These are phyloP conservation scores for Nycteola revayana DNA, from an alignment of 2,888 invertebrate species.

Conservation along the genomic window DNA sequence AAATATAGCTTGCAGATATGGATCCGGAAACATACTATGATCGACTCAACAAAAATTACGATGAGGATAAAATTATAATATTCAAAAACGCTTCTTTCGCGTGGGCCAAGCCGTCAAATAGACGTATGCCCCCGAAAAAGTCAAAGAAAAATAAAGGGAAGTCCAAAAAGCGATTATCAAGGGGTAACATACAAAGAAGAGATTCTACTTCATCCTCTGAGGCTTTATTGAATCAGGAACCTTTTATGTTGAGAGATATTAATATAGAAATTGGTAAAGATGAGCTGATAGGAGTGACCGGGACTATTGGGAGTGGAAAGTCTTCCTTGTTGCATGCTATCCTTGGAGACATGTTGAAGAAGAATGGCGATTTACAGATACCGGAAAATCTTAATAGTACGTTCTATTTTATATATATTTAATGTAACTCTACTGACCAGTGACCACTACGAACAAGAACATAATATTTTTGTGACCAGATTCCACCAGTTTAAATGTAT, in stretches of 20 bases:
- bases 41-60: conserved; percentile 66
- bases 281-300: conserved; percentile 92
- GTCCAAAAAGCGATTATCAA: conserved; percentile 63
- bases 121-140: conserved; percentile 47
- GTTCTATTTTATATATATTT: conserved; percentile 19
- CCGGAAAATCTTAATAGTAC: conserved; percentile 85
- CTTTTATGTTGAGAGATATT: conserved; percentile 60
- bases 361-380: conserved; percentile 86
- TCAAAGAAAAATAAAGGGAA: conserved; percentile 75
- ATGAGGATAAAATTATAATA: conserved; percentile 80
- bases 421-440: too few relatives aligned
- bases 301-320: conserved; percentile 96
- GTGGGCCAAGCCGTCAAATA: conserved; percentile 74
- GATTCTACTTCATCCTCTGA: conserved; percentile 60
- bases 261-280: conserved; percentile 80
- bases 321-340: conserved; percentile 92
- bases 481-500: too few relatives aligned
- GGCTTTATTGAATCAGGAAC: conserved; percentile 37
- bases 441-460: too few relatives aligned
- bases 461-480: too few relatives aligned
- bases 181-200: conserved; percentile 45
- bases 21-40: conserved; percentile 85
- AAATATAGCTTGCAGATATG: conserved; percentile 82
- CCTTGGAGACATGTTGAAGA: conserved; percentile 90
- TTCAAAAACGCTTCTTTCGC: conserved; percentile 83